Conservation (phyloP, 2,888 invertebrate genomes). For the Metalampra italica region DNA sequence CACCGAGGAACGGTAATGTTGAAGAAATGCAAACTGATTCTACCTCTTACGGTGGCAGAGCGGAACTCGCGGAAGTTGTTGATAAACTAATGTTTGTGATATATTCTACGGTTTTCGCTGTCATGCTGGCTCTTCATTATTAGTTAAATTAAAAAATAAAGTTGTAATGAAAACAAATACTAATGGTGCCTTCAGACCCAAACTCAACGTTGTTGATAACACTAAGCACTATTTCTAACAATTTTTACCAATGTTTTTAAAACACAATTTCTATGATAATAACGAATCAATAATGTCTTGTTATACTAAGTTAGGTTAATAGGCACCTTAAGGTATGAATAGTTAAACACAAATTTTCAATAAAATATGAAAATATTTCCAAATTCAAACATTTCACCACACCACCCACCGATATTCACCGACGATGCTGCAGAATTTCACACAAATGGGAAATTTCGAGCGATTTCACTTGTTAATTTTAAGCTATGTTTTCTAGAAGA, state of each 20-base stretch:
- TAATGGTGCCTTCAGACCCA: neutral
- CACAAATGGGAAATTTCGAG: neutral
- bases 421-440: neutral
- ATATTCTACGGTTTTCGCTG: constrained; percentile 46
- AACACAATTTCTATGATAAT: no score
- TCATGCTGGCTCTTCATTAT: constrained; percentile 51
- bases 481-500: neutral
- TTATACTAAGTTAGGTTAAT: no score
- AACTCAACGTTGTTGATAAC: neutral
- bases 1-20: constrained; percentile 33
- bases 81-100: constrained; percentile 54
- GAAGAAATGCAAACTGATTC: constrained; percentile 61
- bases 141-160: constrained; percentile 12
- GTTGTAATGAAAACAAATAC: neutral
- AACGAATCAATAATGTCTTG: no score
- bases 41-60: constrained; percentile 32
- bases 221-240: no score
- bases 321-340: no score
- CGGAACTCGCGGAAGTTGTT: constrained; percentile 50
- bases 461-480: neutral
- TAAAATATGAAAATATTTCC: no score
- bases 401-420: neutral
- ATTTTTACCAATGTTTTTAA: no score
- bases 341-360: no score
- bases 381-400: neutral